These are phyloP conservation scores for Drosophila insularis DNA, from an alignment of 1,140 invertebrate genomes.

Conservation along the genomic window DNA sequence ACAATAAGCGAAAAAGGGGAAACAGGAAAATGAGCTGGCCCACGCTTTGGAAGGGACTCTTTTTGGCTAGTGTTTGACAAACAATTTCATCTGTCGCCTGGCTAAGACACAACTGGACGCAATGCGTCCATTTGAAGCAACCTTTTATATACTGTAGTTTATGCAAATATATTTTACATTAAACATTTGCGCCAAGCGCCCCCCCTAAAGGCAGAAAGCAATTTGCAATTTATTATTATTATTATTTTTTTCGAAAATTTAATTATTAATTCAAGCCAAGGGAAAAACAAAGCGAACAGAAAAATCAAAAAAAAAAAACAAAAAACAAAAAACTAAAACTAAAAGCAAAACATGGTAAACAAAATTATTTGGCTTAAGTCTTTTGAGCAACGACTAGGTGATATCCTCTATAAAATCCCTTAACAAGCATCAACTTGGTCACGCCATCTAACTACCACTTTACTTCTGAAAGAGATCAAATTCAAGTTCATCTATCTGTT, in stretches of 20 bases:
- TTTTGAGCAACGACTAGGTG: not conserved
- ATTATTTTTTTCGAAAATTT: conserved; percentile 18
- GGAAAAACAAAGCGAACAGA: conserved; percentile 10
- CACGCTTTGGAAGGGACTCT: conserved; percentile 31
- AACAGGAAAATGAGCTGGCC: conserved; percentile 25
- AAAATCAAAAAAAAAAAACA: conserved; percentile 4
- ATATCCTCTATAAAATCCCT: not conserved
- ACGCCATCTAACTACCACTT: no score
- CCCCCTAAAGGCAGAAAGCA: conserved; percentile 7
- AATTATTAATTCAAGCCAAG: conserved; percentile 59
- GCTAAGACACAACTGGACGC: conserved; percentile 56
- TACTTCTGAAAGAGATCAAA: no score
- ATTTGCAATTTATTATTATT: conserved; percentile 46
- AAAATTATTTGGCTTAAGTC: not conserved
- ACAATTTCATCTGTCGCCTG: conserved; percentile 8
- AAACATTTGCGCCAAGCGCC: conserved; percentile 13
- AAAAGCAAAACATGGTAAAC: conserved; percentile 1
- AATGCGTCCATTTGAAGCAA: conserved; percentile 35
- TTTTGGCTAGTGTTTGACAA: not conserved
- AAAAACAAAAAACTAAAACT: conserved; percentile 15
- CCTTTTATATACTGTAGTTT: conserved; percentile 27
- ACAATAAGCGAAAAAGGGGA: conserved; percentile 13
- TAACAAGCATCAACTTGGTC: no score
- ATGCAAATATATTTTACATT: not conserved
- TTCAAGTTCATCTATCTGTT: no score